Evolutionary conservation across 30 jellyfish, hydroid and myxozoan species (phyloP).

Genomic region (Hydractinia echinata): DNA sequence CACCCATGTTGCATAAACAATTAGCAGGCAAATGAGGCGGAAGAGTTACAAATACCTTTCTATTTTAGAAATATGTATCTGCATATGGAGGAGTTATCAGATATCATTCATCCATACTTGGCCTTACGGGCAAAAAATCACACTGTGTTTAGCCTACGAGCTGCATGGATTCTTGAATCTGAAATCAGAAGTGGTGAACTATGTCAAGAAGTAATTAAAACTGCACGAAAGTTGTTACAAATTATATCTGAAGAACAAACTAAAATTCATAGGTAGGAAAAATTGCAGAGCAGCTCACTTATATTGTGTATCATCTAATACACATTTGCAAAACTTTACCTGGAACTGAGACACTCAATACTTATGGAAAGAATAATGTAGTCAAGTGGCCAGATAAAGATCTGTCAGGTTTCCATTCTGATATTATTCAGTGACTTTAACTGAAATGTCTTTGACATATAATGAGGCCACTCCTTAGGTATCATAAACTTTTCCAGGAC

Average conservation of each 20-base stretch:
- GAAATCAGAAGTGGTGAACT: conserved; percentile 83
- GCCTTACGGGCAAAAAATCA: conserved; percentile 61
- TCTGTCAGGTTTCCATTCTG: too few species aligned
- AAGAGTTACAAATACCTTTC: not conserved
- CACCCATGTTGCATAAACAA: not conserved
- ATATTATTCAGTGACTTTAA: too few species aligned
- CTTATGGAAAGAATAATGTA: not conserved
- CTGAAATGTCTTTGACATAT: too few species aligned
- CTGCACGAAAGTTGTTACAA: conserved; percentile 64
- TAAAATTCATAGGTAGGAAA: conserved; percentile 39
- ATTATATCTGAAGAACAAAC: conserved; percentile 81
- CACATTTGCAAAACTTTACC: not conserved
- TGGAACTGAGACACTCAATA: not conserved
- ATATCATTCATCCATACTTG: conserved; percentile 59
- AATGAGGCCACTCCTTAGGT: too few species aligned
- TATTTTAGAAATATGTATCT: conserved; percentile 75
- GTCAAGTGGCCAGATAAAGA: not conserved
- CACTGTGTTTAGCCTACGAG: conserved; percentile 72
- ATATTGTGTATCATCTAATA: too few species aligned
- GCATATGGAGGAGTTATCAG: conserved; percentile 86
- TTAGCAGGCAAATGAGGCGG: not conserved
- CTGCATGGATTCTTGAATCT: conserved; percentile 91
- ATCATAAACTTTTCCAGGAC: not conserved
- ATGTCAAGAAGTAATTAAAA: conserved; percentile 49
- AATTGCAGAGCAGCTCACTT: too few species aligned